Conservation (phyloP, 2,888 invertebrate species). For the Helleia helle region DNA sequence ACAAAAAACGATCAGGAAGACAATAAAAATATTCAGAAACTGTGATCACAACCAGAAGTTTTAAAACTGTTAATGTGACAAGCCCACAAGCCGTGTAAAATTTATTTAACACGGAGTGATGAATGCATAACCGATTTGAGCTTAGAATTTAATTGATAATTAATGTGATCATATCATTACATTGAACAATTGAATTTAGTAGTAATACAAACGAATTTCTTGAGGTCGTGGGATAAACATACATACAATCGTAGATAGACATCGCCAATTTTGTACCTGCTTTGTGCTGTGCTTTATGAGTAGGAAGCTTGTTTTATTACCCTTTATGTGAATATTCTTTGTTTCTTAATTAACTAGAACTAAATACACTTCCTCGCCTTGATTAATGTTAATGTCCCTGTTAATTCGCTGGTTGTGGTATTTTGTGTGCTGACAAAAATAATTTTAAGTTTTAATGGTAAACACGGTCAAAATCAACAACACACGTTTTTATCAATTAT, state of each 20-base stretch:
- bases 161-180: constrained; percentile 30
- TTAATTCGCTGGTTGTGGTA: no score
- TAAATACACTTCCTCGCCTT: constrained; percentile 8
- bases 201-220: constrained; percentile 36
- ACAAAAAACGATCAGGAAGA: no score
- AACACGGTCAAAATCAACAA: no score
- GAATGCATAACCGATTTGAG: constrained; percentile 3
- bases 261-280: constrained; percentile 60
- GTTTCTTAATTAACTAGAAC: constrained; percentile 7
- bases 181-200: constrained; percentile 39
- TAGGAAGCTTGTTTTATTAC: constrained; percentile 27
- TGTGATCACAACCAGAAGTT: no score
- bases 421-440: no score
- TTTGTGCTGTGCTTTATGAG: constrained; percentile 32
- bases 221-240: constrained; percentile 60
- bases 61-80: not conserved
- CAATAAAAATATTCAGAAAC: no score
- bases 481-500: no score
- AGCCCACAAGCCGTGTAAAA: not conserved
- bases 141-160: constrained; percentile 23
- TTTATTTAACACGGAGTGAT: not conserved
- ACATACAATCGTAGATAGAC: constrained; percentile 38
- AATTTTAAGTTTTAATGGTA: no score
- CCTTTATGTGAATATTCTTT: constrained; percentile 2
- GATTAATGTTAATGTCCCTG: constrained; percentile 9